Evolutionary conservation across 2,888 invertebrate genomes (phyloP).

Genomic region (Sarcophaga subvicina): DNA sequence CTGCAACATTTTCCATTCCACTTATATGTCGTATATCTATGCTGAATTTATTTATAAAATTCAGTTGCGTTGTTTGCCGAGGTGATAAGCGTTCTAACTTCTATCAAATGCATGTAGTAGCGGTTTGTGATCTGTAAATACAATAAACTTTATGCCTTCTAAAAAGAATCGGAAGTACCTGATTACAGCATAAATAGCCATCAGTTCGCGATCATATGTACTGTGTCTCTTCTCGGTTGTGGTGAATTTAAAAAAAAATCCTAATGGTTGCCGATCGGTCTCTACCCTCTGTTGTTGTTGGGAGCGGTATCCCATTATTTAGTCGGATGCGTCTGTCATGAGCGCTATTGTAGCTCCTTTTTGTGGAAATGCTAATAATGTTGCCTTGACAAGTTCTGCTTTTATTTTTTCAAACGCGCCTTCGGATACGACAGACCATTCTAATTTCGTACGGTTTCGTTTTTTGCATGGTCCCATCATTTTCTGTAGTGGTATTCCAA

Average conservation of each 20-base stretch:
- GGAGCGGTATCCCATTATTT: constrained; percentile 34
- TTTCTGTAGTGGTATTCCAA: constrained; percentile 35
- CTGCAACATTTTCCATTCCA: not conserved
- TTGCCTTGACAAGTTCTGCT: not conserved
- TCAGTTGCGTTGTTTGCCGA: constrained; percentile 31
- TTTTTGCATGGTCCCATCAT: constrained; percentile 50
- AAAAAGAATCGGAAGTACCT: constrained; percentile 49
- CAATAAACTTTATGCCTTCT: constrained; percentile 34
- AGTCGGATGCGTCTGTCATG: constrained; percentile 42
- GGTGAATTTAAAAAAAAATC: constrained; percentile 39
- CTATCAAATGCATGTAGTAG: constrained; percentile 27
- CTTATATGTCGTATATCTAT: not conserved
- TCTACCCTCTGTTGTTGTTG: not conserved
- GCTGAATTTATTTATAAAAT: constrained; percentile 50
- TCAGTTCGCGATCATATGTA: constrained; percentile 51
- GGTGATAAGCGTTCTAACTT: constrained; percentile 46
- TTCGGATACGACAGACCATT: constrained; percentile 34
- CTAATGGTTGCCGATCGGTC: constrained; percentile 1
- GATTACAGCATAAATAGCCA: constrained; percentile 47
- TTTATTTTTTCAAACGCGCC: constrained; percentile 23
- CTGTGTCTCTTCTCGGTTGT: constrained; percentile 47
- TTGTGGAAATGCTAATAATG: constrained; percentile 20
- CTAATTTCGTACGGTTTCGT: constrained; percentile 19
- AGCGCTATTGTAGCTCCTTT: constrained; percentile 10
- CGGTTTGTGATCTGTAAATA: constrained; percentile 59